Percentiles rank a stretch among this genome's conserved stretches.
phyloP scores from a whole-genome alignment of 1,140 invertebrate genomes.

The Steinernema khuongi region DNA sequence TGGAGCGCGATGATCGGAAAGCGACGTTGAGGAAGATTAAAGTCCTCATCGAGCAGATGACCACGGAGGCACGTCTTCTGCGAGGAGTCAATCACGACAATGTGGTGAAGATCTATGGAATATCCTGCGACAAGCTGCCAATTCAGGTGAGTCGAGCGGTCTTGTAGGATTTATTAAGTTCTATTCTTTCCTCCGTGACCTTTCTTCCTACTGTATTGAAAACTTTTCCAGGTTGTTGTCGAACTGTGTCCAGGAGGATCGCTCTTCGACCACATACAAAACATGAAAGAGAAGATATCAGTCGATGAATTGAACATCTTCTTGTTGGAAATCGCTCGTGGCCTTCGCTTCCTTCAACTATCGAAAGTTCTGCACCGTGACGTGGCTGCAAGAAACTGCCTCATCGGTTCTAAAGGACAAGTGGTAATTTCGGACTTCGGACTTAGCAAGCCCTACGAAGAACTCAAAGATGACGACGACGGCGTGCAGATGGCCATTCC shows the following conservation, averaged over 20 bases:
- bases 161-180: no score
- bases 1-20: neutral
- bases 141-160: neutral
- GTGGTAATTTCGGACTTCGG: neutral
- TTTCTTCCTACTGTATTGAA: neutral
- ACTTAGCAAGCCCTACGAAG: neutral
- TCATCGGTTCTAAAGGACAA: neutral
- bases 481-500: neutral
- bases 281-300: slow-evolving; percentile 1
- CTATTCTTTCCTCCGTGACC: no score
- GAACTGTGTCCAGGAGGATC: neutral
- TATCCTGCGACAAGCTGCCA: neutral
- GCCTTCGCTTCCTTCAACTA: neutral
- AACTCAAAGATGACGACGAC: neutral
- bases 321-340: neutral
- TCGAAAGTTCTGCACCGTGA: neutral
- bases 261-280: neutral
- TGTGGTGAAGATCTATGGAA: neutral
- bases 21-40: neutral
- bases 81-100: neutral
- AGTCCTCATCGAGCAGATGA: neutral
- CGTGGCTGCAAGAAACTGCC: neutral
- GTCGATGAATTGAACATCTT: neutral
- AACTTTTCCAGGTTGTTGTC: neutral
- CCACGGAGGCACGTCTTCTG: neutral